Conservation (phyloP, 2,113 vertebrate genomes). For the Centropus bengalensis region DNA sequence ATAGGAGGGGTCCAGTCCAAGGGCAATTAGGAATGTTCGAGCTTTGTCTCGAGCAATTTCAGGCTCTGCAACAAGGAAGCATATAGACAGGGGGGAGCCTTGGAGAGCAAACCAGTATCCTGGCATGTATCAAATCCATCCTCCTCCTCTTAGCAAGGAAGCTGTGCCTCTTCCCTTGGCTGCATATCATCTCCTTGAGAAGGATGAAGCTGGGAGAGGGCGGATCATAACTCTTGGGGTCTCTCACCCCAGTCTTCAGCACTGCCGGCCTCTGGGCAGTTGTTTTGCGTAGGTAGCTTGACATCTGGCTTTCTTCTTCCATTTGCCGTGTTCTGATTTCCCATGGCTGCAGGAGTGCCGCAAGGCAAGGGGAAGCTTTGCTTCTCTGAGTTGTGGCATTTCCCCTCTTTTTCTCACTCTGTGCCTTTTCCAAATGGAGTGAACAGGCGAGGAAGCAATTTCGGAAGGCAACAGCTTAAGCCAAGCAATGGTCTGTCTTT, state of each 20-base stretch:
- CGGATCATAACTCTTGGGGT: not conserved
- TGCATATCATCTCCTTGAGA: not conserved
- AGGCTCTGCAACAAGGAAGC: not conserved
- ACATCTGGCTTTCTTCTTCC: conserved; percentile 13
- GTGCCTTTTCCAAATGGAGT: not conserved
- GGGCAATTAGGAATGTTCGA: not conserved
- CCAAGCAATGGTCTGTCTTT: not conserved
- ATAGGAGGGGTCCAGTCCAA: not conserved
- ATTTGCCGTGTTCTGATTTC: conserved; percentile 19
- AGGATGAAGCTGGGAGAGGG: not conserved
- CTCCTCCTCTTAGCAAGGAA: not conserved
- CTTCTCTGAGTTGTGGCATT: not conserved
- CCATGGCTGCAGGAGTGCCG: not conserved
- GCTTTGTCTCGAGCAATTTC: not conserved
- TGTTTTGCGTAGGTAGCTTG: not conserved
- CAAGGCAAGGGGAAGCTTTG: not conserved
- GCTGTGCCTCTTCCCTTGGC: not conserved
- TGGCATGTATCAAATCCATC: not conserved
- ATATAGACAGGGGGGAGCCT: not conserved
- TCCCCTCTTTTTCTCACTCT: not conserved
- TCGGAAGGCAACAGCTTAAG: not conserved
- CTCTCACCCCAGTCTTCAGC: not conserved
- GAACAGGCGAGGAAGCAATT: not conserved
- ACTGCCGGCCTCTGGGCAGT: not conserved
- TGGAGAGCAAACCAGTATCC: not conserved